phyloP scores from a whole-genome alignment of 2,797 vertebrate species.

The Halcyon chelicuti region DNA sequence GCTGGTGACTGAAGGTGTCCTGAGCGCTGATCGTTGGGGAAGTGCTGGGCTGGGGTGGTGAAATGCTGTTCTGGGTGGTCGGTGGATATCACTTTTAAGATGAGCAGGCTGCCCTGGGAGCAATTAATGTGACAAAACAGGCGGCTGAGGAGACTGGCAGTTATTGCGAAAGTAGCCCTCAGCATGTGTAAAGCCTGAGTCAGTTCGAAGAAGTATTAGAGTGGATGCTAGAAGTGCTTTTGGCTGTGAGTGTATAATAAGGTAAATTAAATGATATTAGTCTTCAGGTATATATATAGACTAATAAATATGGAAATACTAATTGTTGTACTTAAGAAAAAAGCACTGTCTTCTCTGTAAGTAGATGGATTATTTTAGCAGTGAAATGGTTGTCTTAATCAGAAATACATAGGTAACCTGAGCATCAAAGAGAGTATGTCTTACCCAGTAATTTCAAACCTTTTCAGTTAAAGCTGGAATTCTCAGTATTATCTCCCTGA shows the following conservation, averaged over 20 bases:
- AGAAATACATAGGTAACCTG: not conserved
- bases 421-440: not conserved
- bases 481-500: not conserved
- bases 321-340: not conserved
- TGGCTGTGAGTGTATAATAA: not conserved
- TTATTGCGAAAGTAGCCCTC: slow-evolving; percentile 46
- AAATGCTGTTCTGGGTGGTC: not conserved
- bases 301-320: slow-evolving; percentile 20
- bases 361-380: not conserved
- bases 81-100: not conserved
- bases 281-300: not conserved
- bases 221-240: slow-evolving; percentile 15
- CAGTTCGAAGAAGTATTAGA: not conserved
- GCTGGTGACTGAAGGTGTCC: not conserved
- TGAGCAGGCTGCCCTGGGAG: not conserved
- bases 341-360: not conserved
- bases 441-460: not conserved
- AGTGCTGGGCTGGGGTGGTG: not conserved
- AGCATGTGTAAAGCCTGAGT: not conserved
- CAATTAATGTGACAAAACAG: not conserved
- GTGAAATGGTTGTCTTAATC: not conserved
- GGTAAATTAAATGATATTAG: slow-evolving; percentile 13
- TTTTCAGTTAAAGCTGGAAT: not conserved
- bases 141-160: not conserved
- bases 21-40: too few species aligned